Percentiles rank a stretch among this genome's conserved stretches.
phyloP scores from a whole-genome alignment of 2,797 vertebrate genomes.

The Chrosomus eos region DNA sequence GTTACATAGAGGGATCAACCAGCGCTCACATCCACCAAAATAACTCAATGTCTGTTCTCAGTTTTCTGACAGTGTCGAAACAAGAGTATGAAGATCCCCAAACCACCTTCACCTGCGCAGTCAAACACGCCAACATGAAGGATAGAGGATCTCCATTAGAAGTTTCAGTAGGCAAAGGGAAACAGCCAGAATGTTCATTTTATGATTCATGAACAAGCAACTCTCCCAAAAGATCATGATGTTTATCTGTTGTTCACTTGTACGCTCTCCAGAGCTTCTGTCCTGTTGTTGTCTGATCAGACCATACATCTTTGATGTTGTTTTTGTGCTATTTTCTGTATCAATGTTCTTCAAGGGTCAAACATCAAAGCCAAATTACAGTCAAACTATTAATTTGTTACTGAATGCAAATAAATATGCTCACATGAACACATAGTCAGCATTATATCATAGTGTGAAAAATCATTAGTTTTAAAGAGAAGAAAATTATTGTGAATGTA shows the following conservation, averaged over 20 bases:
- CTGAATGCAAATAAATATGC: neutral
- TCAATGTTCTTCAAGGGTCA: constrained; percentile 2
- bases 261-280: neutral
- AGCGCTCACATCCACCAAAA: neutral
- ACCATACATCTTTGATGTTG: neutral
- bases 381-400: neutral
- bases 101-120: neutral
- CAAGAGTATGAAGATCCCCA: neutral
- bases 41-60: constrained; percentile 5
- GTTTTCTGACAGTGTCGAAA: neutral
- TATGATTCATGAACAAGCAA: neutral
- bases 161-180: neutral
- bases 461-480: neutral
- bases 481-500: neutral
- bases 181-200: neutral
- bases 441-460: neutral
- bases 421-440: neutral
- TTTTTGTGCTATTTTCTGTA: neutral
- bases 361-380: neutral
- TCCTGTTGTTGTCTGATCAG: neutral
- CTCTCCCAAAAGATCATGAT: neutral
- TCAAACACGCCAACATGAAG: neutral
- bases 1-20: neutral
- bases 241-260: neutral
- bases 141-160: accelerated